These are phyloP conservation scores for Panagrolaimus sp. DNA, from an alignment of 1,140 invertebrate species.

Conservation along the genomic window DNA sequence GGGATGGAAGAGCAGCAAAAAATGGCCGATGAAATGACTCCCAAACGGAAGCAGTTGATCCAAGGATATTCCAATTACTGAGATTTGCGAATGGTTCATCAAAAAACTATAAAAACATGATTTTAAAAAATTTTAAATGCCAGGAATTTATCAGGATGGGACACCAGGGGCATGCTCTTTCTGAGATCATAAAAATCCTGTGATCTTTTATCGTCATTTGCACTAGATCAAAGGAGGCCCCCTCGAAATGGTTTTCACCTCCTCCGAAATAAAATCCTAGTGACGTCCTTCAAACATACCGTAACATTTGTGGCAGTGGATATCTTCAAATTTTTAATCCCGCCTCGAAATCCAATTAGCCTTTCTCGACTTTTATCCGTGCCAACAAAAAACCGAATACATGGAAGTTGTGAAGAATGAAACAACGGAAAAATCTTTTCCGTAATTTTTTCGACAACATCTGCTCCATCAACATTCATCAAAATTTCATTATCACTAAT, in stretches of 20 bases:
- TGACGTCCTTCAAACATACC: background rate
- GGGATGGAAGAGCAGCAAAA: background rate
- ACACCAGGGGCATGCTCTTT: no score
- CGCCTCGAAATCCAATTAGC: background rate
- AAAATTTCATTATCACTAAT: conserved; percentile 4
- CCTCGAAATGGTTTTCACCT: background rate
- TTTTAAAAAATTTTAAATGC: no score
- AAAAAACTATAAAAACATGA: background rate
- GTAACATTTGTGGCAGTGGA: background rate
- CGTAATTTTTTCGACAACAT: background rate
- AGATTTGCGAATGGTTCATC: background rate
- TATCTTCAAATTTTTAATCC: background rate
- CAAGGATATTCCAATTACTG: background rate
- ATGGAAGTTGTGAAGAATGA: background rate
- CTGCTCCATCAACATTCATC: background rate
- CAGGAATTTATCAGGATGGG: background rate
- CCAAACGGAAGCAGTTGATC: background rate
- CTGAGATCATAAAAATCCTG: no score
- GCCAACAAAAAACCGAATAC: background rate
- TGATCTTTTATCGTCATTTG: no score
- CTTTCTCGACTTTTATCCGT: conserved; percentile 2
- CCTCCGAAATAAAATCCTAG: no score
- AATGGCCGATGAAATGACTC: background rate
- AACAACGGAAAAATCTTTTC: background rate
- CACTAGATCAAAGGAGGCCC: no score